Evolutionary conservation across 2,888 invertebrate genomes (phyloP).

Genomic region (Ommatoiulus sabulosus): DNA sequence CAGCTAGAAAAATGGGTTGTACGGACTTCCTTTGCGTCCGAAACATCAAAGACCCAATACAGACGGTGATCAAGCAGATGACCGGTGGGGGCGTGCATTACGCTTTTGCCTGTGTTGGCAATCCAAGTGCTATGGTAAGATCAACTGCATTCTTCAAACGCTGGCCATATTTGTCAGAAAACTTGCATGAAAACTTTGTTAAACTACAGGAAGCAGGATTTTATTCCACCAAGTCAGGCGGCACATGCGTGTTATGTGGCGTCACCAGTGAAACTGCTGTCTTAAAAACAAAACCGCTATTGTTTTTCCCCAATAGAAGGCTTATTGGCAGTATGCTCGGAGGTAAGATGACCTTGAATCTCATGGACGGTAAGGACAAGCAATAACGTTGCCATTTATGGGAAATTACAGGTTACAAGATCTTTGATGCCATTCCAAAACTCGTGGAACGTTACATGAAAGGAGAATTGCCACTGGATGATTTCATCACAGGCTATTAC

Average conservation of each 20-base stretch:
- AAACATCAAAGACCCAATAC: conserved; percentile 44
- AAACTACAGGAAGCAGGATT: conserved; percentile 29
- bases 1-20: conserved; percentile 52
- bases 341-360: background rate
- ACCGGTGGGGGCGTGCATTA: conserved; percentile 46
- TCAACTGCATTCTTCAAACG: background rate
- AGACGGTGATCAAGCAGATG: conserved; percentile 15
- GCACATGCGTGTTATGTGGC: conserved; percentile 42
- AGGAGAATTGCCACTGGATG: conserved; percentile 49
- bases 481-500: conserved; percentile 45
- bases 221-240: conserved; percentile 35
- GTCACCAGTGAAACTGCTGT: conserved; percentile 43
- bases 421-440: conserved; percentile 45
- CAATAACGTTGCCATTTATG: background rate
- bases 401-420: conserved; percentile 39
- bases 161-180: no score
- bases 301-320: conserved; percentile 44
- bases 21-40: conserved; percentile 46
- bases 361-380: background rate
- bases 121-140: conserved; percentile 27
- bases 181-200: background rate
- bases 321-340: conserved; percentile 27
- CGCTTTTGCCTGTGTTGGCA: conserved; percentile 42
- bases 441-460: conserved; percentile 50
- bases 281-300: conserved; percentile 3